Percentiles rank a stretch among this genome's conserved stretches.
phyloP scores from a whole-genome alignment of 2,797 vertebrate genomes.

The Phalanger gymnotis region DNA sequence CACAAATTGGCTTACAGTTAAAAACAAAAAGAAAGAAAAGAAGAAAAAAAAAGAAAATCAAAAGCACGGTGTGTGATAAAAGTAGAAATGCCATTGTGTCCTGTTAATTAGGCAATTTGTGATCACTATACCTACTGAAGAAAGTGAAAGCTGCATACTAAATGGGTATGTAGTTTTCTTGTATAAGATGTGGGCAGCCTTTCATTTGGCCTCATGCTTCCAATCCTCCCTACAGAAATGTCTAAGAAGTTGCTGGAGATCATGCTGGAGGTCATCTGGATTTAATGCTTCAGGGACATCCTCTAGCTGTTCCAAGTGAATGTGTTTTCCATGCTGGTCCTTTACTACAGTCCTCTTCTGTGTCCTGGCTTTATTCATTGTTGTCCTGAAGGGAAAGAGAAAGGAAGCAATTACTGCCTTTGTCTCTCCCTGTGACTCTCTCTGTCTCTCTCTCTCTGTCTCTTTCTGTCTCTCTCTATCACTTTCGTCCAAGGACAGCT shows the following conservation, averaged over 20 bases:
- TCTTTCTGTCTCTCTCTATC: neutral
- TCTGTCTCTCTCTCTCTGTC: neutral
- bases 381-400: conserved; percentile 87
- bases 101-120: conserved; percentile 62
- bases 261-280: conserved; percentile 91
- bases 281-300: conserved; percentile 89
- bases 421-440: neutral
- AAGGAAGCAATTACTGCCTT: neutral
- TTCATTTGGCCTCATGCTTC: conserved; percentile 84
- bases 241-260: conserved; percentile 93
- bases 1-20: conserved; percentile 90
- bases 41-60: conserved; percentile 75
- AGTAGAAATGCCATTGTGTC: conserved; percentile 77
- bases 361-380: conserved; percentile 91
- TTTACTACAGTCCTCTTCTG: conserved; percentile 97
- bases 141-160: conserved; percentile 69
- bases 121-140: conserved; percentile 74
- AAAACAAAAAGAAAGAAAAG: conserved; percentile 71
- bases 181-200: conserved; percentile 77
- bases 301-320: conserved; percentile 92
- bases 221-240: conserved; percentile 89
- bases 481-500: neutral
- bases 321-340: conserved; percentile 90
- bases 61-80: conserved; percentile 74
- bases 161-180: conserved; percentile 67